Base-by-base conservation (phyloP, 2,888 invertebrate genomes). In the Neoscelio sp. region DNA sequence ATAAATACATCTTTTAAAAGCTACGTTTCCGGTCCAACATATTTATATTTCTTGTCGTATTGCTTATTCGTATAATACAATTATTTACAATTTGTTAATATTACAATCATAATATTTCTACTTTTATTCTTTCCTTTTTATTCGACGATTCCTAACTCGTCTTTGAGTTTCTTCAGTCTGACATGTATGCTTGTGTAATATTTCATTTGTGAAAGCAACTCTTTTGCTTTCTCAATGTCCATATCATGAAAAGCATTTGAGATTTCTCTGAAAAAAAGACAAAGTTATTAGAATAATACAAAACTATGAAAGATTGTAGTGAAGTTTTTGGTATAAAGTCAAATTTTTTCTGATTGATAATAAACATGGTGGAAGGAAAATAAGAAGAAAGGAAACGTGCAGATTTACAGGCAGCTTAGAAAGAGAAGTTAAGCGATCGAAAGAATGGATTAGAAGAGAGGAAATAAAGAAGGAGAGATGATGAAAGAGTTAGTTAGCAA, bases 141-240 rank as follows among this genome's bases (percentile, higher is more conserved):
- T 78, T 88, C 87, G 35, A 87, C 80, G 68, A 90, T 87, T 13
- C 87, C 88, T 44, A 89, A 80, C 48, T 87, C 85, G 70, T 87
- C 83, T 74, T 88, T 89, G 0, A 87, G 33, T 26, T 84, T 86
- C 91, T 96, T 96, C 78, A 98, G 94, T 91, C 95, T 95, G 30
- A 91, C 92, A 76, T 95, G 94, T 86, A 98, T 94, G 88, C 96
- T 97, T 10, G 93, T 92, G 85, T 95, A 96, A 91, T 98, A 98
- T 89, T 97, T 97, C 93, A 98, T 94, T 89, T 93, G 92, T 40
- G 94, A 92, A 15, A 98, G 91, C 62, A 94, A 89, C 62, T 91
- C 89, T 84, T 94, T 94, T 0, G 96, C 97, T 80, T 88, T 90
- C 4, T 92, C 90, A 70, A 95, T 90, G 85, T 96, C 92, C 7